Evolutionary conservation across 2,888 invertebrate species (phyloP).

Genomic region (Agriotes lineatus): DNA sequence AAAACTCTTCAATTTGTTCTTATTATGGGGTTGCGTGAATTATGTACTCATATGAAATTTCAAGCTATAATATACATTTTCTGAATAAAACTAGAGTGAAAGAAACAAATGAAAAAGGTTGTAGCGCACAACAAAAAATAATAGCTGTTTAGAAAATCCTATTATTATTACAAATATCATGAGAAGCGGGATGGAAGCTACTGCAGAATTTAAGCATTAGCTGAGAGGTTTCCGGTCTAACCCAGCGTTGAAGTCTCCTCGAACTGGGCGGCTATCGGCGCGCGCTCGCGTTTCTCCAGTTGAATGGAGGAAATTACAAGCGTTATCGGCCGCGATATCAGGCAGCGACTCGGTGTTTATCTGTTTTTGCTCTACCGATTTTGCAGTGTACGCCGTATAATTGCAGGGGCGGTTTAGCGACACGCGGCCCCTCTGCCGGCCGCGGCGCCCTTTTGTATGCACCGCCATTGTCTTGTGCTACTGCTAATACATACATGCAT

Average conservation of each 20-base stretch:
- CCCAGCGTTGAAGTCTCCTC: constrained; percentile 25
- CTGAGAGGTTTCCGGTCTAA: constrained; percentile 7
- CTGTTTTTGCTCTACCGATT: constrained; percentile 30
- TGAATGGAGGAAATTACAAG: constrained; percentile 38
- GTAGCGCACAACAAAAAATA: no score
- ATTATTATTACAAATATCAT: no score
- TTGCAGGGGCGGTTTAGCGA: constrained; percentile 40
- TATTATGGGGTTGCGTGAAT: no score
- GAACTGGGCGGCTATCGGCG: constrained; percentile 17
- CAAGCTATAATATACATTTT: no score
- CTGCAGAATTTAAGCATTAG: no score
- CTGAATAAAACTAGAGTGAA: no score
- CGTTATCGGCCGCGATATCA: constrained; percentile 38
- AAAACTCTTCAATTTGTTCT: no score
- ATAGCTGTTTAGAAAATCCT: no score
- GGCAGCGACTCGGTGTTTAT: constrained; percentile 28
- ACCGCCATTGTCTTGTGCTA: constrained; percentile 50
- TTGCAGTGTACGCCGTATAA: constrained; percentile 32
- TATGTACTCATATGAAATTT: no score
- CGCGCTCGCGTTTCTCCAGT: constrained; percentile 28
- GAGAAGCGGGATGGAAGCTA: no score
- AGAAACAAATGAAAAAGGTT: no score
- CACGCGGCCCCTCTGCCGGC: constrained; percentile 45
- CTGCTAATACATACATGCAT: constrained; percentile 53
- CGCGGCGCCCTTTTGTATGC: constrained; percentile 45